A percentile compares a stretch with the other conserved stretches of the same genome.
Evolutionary conservation across 2,113 vertebrate species (phyloP).

Genomic region (Entelurus aequoreus): DNA sequence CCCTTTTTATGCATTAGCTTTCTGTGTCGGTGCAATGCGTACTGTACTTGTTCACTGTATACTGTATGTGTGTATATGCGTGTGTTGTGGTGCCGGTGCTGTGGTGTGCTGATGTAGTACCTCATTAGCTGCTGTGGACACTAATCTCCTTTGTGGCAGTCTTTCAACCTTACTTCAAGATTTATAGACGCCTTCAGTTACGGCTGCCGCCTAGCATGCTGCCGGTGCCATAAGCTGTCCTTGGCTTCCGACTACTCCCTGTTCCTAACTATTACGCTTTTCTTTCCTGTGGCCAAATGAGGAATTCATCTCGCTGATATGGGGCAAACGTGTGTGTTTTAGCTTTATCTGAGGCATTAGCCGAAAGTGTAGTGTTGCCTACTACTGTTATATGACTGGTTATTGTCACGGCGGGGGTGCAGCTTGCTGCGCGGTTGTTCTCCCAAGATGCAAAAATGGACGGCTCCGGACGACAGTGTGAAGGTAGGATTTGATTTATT

Average conservation of each 20-base stretch:
- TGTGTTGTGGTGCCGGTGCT: slow-evolving; percentile 45
- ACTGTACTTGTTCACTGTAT: slow-evolving; percentile 18
- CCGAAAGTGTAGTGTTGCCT: neutral
- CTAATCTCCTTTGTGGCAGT: slow-evolving; percentile 79
- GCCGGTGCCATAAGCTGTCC: slow-evolving; percentile 68
- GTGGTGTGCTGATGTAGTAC: slow-evolving; percentile 63
- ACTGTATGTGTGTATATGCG: slow-evolving; percentile 35
- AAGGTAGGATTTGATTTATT: no score
- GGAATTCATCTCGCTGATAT: slow-evolving; percentile 41
- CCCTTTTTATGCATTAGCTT: slow-evolving; percentile 31
- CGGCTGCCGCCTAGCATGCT: slow-evolving; percentile 59
- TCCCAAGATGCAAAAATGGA: no score
- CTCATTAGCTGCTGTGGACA: slow-evolving; percentile 77
- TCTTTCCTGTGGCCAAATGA: slow-evolving; percentile 12
- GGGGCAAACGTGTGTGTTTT: neutral
- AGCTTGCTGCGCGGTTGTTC: no score
- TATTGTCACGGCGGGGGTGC: no score
- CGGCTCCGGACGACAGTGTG: no score
- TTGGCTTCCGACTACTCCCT: slow-evolving; percentile 42
- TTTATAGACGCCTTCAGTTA: slow-evolving; percentile 79
- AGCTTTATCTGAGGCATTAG: neutral
- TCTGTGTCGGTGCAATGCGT: slow-evolving; percentile 17
- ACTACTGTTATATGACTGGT: no score
- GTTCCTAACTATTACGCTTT: slow-evolving; percentile 25
- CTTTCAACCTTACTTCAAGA: slow-evolving; percentile 80